These are phyloP conservation scores for Venusia cambrica DNA, from an alignment of 2,888 invertebrate species.

Conservation along the genomic window DNA sequence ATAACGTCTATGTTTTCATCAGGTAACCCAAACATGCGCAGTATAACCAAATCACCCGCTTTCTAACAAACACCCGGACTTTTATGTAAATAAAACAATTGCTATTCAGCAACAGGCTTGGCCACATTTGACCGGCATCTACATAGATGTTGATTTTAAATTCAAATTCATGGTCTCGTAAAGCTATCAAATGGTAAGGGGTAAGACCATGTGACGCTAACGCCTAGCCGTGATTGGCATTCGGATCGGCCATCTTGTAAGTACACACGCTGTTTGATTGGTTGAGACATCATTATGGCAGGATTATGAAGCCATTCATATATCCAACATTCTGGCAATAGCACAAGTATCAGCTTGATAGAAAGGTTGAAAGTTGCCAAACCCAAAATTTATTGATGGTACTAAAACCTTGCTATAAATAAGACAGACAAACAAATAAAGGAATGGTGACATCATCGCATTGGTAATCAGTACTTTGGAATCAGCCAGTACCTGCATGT, in stretches of 20 bases:
- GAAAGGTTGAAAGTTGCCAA: slow-evolving; percentile 23
- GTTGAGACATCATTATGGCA: slow-evolving; percentile 45
- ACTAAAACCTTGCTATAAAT: slow-evolving; percentile 25
- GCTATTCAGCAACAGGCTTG: slow-evolving; percentile 68
- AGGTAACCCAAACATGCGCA: slow-evolving; percentile 61
- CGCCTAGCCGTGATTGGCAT: slow-evolving; percentile 66
- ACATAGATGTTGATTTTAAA: slow-evolving; percentile 75
- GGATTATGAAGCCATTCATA: slow-evolving; percentile 52
- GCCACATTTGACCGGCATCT: slow-evolving; percentile 79
- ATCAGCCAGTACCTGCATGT: slow-evolving; percentile 28
- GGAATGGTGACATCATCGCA: slow-evolving; percentile 32
- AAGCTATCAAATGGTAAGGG: slow-evolving; percentile 75
- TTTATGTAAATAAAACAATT: slow-evolving; percentile 77
- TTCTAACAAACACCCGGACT: slow-evolving; percentile 79
- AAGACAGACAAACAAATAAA: slow-evolving; percentile 27
- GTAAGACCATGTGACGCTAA: slow-evolving; percentile 68
- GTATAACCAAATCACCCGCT: slow-evolving; percentile 79
- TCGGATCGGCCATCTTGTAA: slow-evolving; percentile 68
- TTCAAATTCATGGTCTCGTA: slow-evolving; percentile 77
- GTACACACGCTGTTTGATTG: slow-evolving; percentile 50
- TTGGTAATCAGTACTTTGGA: slow-evolving; percentile 31
- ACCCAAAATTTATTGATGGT: slow-evolving; percentile 21
- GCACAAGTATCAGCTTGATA: slow-evolving; percentile 16
- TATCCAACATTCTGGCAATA: slow-evolving; percentile 18
- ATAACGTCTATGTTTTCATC: slow-evolving; percentile 62